These are phyloP conservation scores for Octonoba sinensis DNA, from an alignment of 2,888 invertebrate species.

Conservation along the genomic window DNA sequence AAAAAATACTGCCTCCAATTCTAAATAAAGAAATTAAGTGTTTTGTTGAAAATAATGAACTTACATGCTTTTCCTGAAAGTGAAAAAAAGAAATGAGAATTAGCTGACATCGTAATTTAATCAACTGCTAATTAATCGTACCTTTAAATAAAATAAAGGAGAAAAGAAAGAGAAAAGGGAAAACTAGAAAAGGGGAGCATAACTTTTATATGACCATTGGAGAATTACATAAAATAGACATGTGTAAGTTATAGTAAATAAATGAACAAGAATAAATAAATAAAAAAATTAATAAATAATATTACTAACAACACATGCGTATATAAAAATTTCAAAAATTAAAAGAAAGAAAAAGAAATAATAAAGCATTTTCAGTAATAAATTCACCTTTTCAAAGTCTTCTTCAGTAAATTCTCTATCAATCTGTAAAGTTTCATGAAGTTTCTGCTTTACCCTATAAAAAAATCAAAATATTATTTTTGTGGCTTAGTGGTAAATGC, in stretches of 20 bases:
- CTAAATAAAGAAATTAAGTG: too few relatives aligned
- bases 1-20: neutral
- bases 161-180: too few relatives aligned
- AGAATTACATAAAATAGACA: too few relatives aligned
- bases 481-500: neutral
- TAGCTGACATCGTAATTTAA: neutral
- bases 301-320: neutral
- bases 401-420: conserved; percentile 87
- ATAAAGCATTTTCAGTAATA: neutral
- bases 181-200: too few relatives aligned
- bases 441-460: conserved; percentile 89
- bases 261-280: neutral
- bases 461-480: conserved; percentile 4
- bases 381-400: conserved; percentile 79
- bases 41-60: neutral
- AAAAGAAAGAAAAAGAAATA: neutral
- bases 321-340: neutral
- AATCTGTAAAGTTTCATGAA: conserved; percentile 92
- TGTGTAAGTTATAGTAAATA: too few relatives aligned
- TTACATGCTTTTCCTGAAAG: conserved; percentile 2
- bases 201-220: too few relatives aligned
- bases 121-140: too few relatives aligned
- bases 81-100: neutral
- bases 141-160: too few relatives aligned
- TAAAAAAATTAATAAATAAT: too few relatives aligned